These are phyloP conservation scores for Myxocyprinus asiaticus DNA, from an alignment of 2,113 vertebrate species.

Conservation along the genomic window DNA sequence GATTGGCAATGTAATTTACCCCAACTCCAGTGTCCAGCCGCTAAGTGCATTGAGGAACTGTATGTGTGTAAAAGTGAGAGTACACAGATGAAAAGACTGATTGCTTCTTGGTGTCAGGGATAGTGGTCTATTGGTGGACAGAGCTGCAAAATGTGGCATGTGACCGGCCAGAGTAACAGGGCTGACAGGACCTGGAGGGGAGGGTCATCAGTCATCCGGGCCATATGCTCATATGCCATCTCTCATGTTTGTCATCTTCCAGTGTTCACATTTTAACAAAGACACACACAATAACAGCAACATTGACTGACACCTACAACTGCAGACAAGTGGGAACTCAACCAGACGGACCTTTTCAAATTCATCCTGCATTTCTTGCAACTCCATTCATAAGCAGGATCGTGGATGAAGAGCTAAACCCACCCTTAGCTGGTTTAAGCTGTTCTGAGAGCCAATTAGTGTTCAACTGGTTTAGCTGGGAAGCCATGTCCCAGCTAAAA, in stretches of 20 bases:
- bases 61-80: conserved; percentile 51
- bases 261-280: conserved; percentile 3
- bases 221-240: conserved; percentile 24
- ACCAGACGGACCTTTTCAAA: too few species aligned
- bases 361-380: too few species aligned
- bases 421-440: too few species aligned
- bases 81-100: conserved; percentile 61
- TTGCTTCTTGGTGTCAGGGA: conserved; percentile 55
- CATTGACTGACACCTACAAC: background rate
- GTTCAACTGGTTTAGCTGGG: too few species aligned
- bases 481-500: too few species aligned
- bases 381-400: too few species aligned
- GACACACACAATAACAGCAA: conserved; percentile 14
- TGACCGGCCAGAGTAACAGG: conserved; percentile 41
- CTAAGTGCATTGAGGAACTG: conserved; percentile 52
- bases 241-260: conserved; percentile 37
- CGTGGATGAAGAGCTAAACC: too few species aligned
- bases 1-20: conserved; percentile 81
- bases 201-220: conserved; percentile 4
- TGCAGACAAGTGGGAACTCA: too few species aligned
- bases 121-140: conserved; percentile 57
- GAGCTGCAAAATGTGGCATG: conserved; percentile 54
- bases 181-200: conserved; percentile 52
- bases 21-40: conserved; percentile 57
- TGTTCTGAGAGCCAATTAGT: too few species aligned